Evolutionary conservation across 2,797 vertebrate species (phyloP).

Genomic region (Urophycis tenuis): DNA sequence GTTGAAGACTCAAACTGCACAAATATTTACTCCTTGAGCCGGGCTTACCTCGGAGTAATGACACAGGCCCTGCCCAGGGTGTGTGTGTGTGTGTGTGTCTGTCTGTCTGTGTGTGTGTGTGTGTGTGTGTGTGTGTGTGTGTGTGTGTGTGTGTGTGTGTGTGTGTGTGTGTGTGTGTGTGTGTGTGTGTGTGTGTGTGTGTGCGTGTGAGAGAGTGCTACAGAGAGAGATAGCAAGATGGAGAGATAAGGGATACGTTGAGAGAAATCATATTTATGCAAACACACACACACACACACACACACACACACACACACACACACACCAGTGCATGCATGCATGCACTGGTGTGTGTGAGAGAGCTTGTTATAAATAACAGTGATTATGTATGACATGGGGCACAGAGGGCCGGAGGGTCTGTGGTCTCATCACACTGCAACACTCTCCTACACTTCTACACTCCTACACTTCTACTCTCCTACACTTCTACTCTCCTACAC

Average conservation of each 20-base stretch:
- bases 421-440: slow-evolving; percentile 54
- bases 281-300: too few relatives aligned
- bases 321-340: neutral
- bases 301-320: too few relatives aligned
- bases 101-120: neutral
- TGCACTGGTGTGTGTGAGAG: slow-evolving; percentile 41
- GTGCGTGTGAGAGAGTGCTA: neutral
- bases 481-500: too few relatives aligned
- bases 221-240: too few relatives aligned
- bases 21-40: slow-evolving; percentile 85
- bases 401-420: slow-evolving; percentile 63
- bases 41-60: slow-evolving; percentile 39
- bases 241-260: too few relatives aligned
- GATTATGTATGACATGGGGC: slow-evolving; percentile 78
- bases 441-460: slow-evolving; percentile 46
- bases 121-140: neutral
- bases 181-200: neutral
- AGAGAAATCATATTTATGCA: too few relatives aligned
- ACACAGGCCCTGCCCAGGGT: neutral
- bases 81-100: neutral
- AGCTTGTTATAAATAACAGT: slow-evolving; percentile 73
- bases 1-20: slow-evolving; percentile 74
- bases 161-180: neutral
- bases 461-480: too few relatives aligned
- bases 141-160: neutral